phyloP scores from a whole-genome alignment of 2,888 invertebrate genomes.

The Ophraella communa region DNA sequence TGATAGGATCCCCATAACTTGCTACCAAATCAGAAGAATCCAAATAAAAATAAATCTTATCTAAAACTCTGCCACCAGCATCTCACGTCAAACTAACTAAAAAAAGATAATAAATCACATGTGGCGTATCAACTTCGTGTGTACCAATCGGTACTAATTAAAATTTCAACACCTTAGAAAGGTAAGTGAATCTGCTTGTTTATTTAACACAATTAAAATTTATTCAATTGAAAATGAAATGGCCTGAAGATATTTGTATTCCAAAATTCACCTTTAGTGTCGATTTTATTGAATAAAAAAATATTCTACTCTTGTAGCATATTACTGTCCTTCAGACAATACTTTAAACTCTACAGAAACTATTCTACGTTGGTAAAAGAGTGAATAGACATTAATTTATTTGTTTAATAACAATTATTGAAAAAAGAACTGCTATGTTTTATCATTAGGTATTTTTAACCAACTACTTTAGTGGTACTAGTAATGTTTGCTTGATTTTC shows the following conservation, averaged over 20 bases:
- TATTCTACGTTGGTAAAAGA: background rate
- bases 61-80: constrained; percentile 14
- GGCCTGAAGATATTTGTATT: too few species aligned
- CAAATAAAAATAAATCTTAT: constrained; percentile 26
- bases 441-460: constrained; percentile 21
- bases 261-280: background rate
- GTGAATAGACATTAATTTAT: constrained; percentile 31
- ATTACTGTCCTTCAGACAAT: background rate
- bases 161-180: constrained; percentile 4
- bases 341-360: background rate
- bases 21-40: constrained; percentile 20
- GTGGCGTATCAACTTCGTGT: constrained; percentile 7
- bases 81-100: constrained; percentile 14
- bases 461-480: background rate
- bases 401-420: constrained; percentile 44
- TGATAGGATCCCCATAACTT: constrained; percentile 16
- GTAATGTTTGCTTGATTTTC: background rate
- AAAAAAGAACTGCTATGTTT: constrained; percentile 30
- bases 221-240: too few species aligned
- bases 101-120: constrained; percentile 21
- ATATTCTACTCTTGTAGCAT: background rate
- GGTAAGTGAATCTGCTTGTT: background rate
- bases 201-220: too few species aligned
- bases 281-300: background rate
- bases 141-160: background rate